Base-by-base conservation (phyloP, 2,888 invertebrate species). In the Scaptodrosophila latifasciaeformis region DNA sequence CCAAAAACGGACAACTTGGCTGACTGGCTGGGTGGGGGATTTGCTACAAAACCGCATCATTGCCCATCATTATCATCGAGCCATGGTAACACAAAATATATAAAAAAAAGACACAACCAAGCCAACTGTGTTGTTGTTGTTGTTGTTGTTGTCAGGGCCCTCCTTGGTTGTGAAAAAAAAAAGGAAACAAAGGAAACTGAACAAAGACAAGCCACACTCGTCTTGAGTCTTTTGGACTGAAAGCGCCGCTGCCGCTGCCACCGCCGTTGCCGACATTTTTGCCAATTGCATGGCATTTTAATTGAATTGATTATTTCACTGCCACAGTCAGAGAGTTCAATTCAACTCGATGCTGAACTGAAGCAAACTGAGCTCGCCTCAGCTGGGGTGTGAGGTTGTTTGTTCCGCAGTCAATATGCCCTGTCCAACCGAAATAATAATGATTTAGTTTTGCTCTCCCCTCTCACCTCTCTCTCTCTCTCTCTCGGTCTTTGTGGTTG, bases 271-370 rank as follows among this genome's bases (percentile, higher is more conserved):
- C 21, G 19, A 7, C 24, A 12, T 19, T 17, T 61, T 67, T 70
- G 66, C 66, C 78, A 77, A 78, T 59, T 62, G 68, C 59, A 65
- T 66, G 81, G 75, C 79, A 76, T 81, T 76, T 76, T 81, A 76
- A 81, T 76, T 76, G 75, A 76, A 76, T 76, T 76, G 75, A 76
- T 76, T 76, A 76, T 81, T 76, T 75, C 75, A 66, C 64, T 68
- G n/a, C n/a, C n/a, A n/a, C n/a, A n/a, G n/a, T n/a, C n/a, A n/a
- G n/a, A n/a, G n/a, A n/a, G n/a, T n/a, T n/a, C n/a, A n/a, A n/a
- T n/a, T n/a, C n/a, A n/a, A n/a, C n/a, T n/a, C n/a, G n/a, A n/a
- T n/a, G n/a, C n/a, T n/a, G n/a, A n/a, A n/a, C n/a, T n/a, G n/a
- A n/a, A n/a, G n/a, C n/a, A n/a, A n/a, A n/a, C 24, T 24, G 24